These are phyloP conservation scores for Patiria miniata DNA, from an alignment of 35 echinoderm and acorn worm genomes.

Conservation along the genomic window DNA sequence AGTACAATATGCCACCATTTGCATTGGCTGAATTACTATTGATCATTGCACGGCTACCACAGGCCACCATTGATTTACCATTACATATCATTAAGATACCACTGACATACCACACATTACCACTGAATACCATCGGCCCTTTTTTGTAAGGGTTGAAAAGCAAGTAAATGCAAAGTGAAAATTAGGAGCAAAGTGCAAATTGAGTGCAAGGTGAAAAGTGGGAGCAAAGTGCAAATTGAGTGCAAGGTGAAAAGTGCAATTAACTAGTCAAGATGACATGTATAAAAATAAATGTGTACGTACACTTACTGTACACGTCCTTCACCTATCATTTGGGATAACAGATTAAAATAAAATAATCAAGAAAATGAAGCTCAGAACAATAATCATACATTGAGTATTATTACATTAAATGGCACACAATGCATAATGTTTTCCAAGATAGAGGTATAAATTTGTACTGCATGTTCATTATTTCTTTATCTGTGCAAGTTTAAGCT, in stretches of 20 bases:
- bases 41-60: too few species aligned
- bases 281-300: background rate
- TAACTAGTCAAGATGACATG: background rate
- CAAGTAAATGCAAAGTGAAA: too few species aligned
- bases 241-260: background rate
- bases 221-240: constrained; percentile 1
- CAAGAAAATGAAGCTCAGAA: background rate
- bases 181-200: too few species aligned
- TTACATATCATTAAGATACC: too few species aligned
- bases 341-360: constrained; percentile 3
- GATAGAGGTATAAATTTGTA: background rate
- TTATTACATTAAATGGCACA: background rate
- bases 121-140: too few species aligned
- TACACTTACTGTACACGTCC: background rate
- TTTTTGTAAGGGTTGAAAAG: too few species aligned
- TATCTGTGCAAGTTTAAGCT: background rate
- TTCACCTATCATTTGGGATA: background rate
- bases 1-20: too few species aligned
- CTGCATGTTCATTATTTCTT: background rate
- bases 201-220: background rate
- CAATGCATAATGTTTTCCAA: background rate
- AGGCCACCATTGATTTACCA: too few species aligned
- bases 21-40: too few species aligned
- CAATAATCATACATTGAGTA: background rate
- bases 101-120: too few species aligned